phyloP scores from a whole-genome alignment of 2,113 vertebrate species.

The Seriola aureovittata region DNA sequence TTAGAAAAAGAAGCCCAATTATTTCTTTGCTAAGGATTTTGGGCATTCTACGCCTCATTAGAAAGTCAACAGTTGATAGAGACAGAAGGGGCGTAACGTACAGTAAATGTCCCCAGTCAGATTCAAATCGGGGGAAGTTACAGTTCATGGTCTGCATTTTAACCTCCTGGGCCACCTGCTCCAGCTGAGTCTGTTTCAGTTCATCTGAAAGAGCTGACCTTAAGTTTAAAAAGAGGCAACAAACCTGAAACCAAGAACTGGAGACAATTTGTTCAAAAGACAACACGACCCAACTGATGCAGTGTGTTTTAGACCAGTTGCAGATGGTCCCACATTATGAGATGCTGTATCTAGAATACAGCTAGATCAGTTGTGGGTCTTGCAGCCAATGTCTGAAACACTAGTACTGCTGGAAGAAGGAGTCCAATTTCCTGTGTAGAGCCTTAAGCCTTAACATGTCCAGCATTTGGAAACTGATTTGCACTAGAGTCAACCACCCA shows the following conservation, averaged over 20 bases:
- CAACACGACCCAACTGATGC: not conserved
- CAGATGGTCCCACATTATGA: not conserved
- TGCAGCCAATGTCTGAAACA: not conserved
- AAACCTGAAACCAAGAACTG: not conserved
- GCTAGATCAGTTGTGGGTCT: not conserved
- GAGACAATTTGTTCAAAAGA: not conserved
- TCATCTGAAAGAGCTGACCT: not conserved
- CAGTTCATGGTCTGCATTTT: not conserved
- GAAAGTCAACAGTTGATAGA: not conserved
- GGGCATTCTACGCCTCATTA: not conserved
- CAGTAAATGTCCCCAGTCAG: not conserved
- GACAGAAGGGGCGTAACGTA: too few relatives aligned
- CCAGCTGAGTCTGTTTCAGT: not conserved
- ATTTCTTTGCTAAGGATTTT: too few relatives aligned
- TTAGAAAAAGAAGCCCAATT: not conserved
- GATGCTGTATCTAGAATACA: not conserved
- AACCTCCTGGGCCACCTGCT: not conserved
- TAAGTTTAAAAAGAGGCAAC: not conserved
- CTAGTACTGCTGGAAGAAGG: not conserved
- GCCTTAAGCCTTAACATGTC: constrained; percentile 15
- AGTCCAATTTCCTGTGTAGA: constrained; percentile 35
- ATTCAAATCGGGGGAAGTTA: not conserved
- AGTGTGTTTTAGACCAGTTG: not conserved
- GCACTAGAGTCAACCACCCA: not conserved
- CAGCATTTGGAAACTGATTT: constrained; percentile 45